Conservation (phyloP, 2,113 vertebrate species). For the Rhinoptilus africanus region DNA sequence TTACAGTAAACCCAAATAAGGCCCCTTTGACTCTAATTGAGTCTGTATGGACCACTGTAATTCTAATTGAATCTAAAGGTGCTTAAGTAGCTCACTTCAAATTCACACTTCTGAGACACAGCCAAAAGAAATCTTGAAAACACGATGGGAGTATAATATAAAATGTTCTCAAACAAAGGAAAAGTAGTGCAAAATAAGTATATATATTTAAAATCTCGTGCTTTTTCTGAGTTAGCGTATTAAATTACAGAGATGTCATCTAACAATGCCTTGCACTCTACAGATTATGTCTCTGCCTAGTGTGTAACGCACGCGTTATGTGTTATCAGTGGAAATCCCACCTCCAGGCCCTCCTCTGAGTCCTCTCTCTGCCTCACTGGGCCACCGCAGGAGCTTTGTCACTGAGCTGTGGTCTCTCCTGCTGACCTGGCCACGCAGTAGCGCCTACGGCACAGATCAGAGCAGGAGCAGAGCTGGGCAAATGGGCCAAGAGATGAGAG, state of each 20-base stretch:
- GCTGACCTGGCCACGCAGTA: neutral
- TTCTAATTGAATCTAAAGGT: neutral
- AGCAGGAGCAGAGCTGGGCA: neutral
- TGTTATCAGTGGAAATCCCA: neutral
- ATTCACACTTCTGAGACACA: neutral
- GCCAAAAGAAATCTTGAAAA: neutral
- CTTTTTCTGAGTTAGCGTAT: neutral
- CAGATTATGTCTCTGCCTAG: neutral
- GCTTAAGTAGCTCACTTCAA: neutral
- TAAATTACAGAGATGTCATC: neutral
- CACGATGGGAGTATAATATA: accelerated
- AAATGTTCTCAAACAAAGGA: neutral
- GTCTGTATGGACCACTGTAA: neutral
- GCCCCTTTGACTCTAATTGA: neutral
- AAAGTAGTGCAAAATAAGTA: neutral
- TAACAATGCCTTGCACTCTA: neutral
- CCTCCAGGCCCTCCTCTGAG: neutral
- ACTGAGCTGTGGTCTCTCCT: neutral
- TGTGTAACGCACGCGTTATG: accelerated
- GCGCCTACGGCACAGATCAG: neutral
- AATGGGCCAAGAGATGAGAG: neutral
- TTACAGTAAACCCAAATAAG: neutral
- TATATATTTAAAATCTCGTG: neutral
- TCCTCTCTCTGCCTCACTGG: neutral
- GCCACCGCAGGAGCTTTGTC: neutral